Percentiles rank a stretch among this genome's conserved stretches.
Conservation (phyloP, 2,797 vertebrate species). For the Galaxias olidus region DNA sequence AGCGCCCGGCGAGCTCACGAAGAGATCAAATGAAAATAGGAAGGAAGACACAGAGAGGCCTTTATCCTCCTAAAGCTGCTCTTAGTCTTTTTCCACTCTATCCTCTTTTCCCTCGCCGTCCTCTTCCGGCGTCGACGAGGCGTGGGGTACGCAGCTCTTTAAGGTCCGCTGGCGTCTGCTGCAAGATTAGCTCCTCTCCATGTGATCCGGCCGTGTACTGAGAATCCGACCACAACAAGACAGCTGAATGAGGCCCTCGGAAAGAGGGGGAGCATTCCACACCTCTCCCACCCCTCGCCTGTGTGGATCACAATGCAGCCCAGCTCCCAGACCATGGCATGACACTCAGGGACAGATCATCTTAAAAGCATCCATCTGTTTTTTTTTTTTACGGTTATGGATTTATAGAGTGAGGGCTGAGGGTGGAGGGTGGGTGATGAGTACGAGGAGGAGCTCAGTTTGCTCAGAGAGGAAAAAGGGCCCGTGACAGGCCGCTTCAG, state of each 20-base stretch:
- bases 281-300: slow-evolving; percentile 46
- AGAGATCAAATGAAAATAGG: not conserved
- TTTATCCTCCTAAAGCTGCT: slow-evolving; percentile 51
- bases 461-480: too few relatives aligned
- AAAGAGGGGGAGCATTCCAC: slow-evolving; percentile 52
- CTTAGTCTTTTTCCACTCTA: slow-evolving; percentile 15
- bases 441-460: too few relatives aligned
- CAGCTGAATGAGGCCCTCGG: slow-evolving; percentile 66
- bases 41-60: slow-evolving; percentile 5
- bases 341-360: too few relatives aligned
- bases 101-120: slow-evolving; percentile 7
- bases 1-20: too few relatives aligned
- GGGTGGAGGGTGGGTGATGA: too few relatives aligned
- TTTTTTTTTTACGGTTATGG: too few relatives aligned
- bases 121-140: not conserved
- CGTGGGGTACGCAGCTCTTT: not conserved
- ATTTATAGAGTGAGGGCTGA: too few relatives aligned
- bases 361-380: too few relatives aligned
- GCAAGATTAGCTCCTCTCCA: slow-evolving; percentile 62
- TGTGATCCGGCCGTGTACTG: slow-evolving; percentile 63
- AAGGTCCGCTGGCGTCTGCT: slow-evolving; percentile 27
- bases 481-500: too few relatives aligned
- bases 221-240: slow-evolving; percentile 73
- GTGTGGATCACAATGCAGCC: slow-evolving; percentile 32
- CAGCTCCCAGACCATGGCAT: too few relatives aligned